Evolutionary conservation across 2,797 vertebrate species (phyloP), one percentile per base, ranked within the genome.

Genomic region (Halcyon smyrnensis): DNA sequence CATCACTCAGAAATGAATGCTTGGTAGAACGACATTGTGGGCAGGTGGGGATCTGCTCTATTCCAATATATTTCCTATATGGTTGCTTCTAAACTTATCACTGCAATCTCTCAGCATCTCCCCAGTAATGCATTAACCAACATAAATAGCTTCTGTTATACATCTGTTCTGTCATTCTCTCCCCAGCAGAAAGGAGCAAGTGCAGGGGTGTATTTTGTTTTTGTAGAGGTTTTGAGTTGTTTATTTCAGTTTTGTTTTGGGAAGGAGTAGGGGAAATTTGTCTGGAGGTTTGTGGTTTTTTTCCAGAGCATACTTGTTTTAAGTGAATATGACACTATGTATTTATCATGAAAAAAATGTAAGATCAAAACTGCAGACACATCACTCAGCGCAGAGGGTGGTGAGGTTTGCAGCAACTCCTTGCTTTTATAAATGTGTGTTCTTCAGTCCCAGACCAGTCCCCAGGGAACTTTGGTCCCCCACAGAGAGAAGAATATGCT

Each of bases 221-320:
- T 87, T 77, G 75, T 90, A 84, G 78, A 92, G 86, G 51, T 84
- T 97, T 93, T 25, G 64, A 56, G 78, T 94, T 96, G 95, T 96
- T 97, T 97, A 92, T 95, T 97, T 96, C 96, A 92, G 90, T 83
- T 93, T 95, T 95, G 90, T 96, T 96, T 93, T 93, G 95, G 95
- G 65, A 94, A 96, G 48, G 59, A 97, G 78, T 57, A 80, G 23
- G 24, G 84, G 81, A 96, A 92, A 95, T 92, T 96, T 95, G 90
- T 95, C 95, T 94, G 84, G 90, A 90, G 88, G 63, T 51, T 93
- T 74, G 5, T 30, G 46, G 18, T 50, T 53, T 90, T 34, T 60
- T 10, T 9, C 23, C 56, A 76, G 77, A 93, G 36, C 8, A 1
- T 41, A 8, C 80, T 92, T 90, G 81, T 79, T 96, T 87, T 65